Base-by-base conservation (phyloP, 2,113 vertebrate genomes). In the Cryptotis parvus region DNA sequence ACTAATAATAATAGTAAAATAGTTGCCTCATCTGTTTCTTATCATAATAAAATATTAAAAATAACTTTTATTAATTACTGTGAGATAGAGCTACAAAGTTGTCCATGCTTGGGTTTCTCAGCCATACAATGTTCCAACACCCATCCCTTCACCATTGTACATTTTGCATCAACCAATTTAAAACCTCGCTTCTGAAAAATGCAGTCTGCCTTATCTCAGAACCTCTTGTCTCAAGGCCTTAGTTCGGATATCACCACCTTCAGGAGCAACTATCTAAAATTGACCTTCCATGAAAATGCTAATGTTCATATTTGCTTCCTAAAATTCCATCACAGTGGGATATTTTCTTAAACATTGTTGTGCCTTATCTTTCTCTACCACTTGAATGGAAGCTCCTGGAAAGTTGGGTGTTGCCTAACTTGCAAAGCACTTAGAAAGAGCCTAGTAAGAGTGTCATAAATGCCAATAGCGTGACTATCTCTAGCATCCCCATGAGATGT, bases 121-220 rank as follows among this genome's bases (percentile, higher is more conserved):
- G n/a, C n/a, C n/a, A n/a, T n/a, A n/a, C n/a, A n/a, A n/a, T n/a
- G n/a, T n/a, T n/a, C n/a, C n/a, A n/a, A n/a, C 20, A 58, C 4
- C 16, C 4, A 10, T 49, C 45, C 45, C 45, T 49, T 49, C 45
- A 49, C 45, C 45, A 49, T 9, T 49, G 45, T 49, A 49, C 45
- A 49, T 49, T 49, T 49, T 14, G 2, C 14, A 49, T 14, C 45
- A n/a, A 49, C 45, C 45, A 49, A 49, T 49, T 49, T 49, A 87
- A 68, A 45, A 65, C 39, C 89, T 70, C 8, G 41, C n/a, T 94
- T 39, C 76, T 76, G 39, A 41, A n/a, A 83, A 75, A 41, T 79
- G n/a, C 29, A 89, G 5, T 33, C 49, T 41, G 1, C 1, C 15
- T 85, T n/a, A 65, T n/a, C n/a, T 78, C 74, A 82, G 16, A 68